Evolutionary conservation across 2,888 invertebrate species (phyloP), one percentile per base, ranked within the genome.

Genomic region (Hypomecis atomaria): DNA sequence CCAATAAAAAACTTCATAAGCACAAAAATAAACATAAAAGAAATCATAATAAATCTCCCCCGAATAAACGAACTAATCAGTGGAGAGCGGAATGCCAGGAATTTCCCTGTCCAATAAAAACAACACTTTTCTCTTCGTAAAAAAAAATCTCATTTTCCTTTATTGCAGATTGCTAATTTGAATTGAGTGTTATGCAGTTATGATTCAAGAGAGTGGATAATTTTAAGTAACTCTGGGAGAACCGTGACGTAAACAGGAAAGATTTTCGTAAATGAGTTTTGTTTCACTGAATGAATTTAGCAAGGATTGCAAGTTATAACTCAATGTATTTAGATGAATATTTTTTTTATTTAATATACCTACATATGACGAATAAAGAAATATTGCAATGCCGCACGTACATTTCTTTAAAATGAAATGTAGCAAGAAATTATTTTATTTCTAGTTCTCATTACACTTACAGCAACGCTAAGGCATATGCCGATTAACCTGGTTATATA

Each of bases 161-260:
- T 92, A 92, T 92, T 89, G 90, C 90, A 87, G 78, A 79, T 77
- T 82, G 81, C 90, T 92, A 92, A 92, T 92, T 92, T 91, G 88
- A 90, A 92, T 92, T 86, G 90, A 92, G 91, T 88, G 89, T 85
- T 85, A 86, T 92, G 91, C 91, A 90, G 92, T 92, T 91, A 90
- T 90, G 89, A 88, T 82, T 89, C 90, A 90, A 90, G 88, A 86
- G 90, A 88, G 88, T 84, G 90, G 82, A 90, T 90, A 85, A 91
- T 90, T 90, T 90, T 88, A 87, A 90, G 87, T 86, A 86, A 84
- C 84, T 80, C 40, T 6, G 43, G 38, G 56, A 38, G 40, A 50
- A 42, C 8, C 36, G 13, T 10, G 49, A 59, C 54, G 54, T 59
- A 67, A 64, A 64, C 49, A 62, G 11, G 37, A 52, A 47, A 47